These are phyloP conservation scores for Tetramorium bicarinatum DNA, from an alignment of 2,888 invertebrate genomes.

Conservation along the genomic window DNA sequence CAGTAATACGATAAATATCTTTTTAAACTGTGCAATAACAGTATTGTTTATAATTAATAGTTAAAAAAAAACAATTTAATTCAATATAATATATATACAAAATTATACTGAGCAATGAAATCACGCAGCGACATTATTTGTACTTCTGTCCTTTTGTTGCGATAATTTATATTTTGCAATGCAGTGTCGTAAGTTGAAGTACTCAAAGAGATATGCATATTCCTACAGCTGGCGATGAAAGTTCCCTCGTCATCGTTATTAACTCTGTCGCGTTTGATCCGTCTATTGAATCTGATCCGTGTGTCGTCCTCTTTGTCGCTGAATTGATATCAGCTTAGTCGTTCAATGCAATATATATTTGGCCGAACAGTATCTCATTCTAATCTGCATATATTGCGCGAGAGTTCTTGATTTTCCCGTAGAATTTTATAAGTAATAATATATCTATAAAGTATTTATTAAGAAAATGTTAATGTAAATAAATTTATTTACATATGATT, in stretches of 20 bases:
- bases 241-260: conserved; percentile 64
- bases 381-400: background rate
- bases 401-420: background rate
- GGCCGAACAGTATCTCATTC: background rate
- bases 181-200: conserved; percentile 17
- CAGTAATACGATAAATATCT: background rate
- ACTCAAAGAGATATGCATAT: conserved; percentile 22
- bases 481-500: conserved; percentile 3
- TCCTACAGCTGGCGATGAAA: conserved; percentile 37
- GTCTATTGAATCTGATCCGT: conserved; percentile 45
- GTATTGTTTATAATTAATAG: background rate
- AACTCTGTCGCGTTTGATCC: conserved; percentile 66
- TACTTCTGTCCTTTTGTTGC: background rate
- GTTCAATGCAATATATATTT: conserved; percentile 27
- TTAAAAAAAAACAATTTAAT: background rate
- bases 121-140: background rate
- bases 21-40: background rate
- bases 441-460: background rate
- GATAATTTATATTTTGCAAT: background rate
- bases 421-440: conserved; percentile 2
- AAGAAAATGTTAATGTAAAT: background rate
- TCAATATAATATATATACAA: background rate
- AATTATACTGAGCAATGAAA: background rate
- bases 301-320: conserved; percentile 58
- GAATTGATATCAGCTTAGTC: conserved; percentile 56